phyloP scores from a whole-genome alignment of 1,140 invertebrate species.

The Chrysoperla carnea region DNA sequence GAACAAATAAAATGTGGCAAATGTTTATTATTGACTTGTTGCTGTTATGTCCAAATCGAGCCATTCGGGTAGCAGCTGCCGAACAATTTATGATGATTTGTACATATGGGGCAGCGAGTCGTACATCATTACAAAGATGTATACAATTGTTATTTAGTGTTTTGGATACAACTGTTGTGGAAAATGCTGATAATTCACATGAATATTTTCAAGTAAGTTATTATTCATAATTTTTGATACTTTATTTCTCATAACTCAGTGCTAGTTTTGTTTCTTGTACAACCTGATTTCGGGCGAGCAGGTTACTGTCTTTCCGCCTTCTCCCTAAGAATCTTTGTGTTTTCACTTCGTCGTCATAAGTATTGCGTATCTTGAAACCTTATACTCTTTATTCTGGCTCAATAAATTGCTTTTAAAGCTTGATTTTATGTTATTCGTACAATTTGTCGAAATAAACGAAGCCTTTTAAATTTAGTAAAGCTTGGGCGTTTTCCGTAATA shows the following conservation, averaged over 20 bases:
- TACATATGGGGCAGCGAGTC: slow-evolving; percentile 43
- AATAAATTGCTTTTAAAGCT: no score
- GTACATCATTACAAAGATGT: slow-evolving; percentile 45
- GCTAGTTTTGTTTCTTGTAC: background rate
- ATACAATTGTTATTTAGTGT: slow-evolving; percentile 63
- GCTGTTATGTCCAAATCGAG: slow-evolving; percentile 53
- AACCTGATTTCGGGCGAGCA: background rate
- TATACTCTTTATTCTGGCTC: no score
- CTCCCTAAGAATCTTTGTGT: no score
- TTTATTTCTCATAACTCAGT: background rate
- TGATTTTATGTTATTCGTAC: no score
- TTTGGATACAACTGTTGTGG: slow-evolving; percentile 51
- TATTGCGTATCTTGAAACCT: no score
- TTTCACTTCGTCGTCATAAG: no score
- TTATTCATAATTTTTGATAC: slow-evolving; percentile 16
- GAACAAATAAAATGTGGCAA: slow-evolving; percentile 62
- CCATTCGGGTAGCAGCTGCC: slow-evolving; percentile 52
- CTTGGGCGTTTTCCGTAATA: no score
- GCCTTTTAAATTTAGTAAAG: no score
- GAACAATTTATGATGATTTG: slow-evolving; percentile 72
- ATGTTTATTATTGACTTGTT: slow-evolving; percentile 80
- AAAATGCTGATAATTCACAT: slow-evolving; percentile 61
- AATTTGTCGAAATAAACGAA: no score
- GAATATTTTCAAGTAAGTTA: slow-evolving; percentile 52
- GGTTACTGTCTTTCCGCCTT: no score